phyloP scores from a whole-genome alignment of 2,113 vertebrate genomes.

The Alaudala cheleensis region DNA sequence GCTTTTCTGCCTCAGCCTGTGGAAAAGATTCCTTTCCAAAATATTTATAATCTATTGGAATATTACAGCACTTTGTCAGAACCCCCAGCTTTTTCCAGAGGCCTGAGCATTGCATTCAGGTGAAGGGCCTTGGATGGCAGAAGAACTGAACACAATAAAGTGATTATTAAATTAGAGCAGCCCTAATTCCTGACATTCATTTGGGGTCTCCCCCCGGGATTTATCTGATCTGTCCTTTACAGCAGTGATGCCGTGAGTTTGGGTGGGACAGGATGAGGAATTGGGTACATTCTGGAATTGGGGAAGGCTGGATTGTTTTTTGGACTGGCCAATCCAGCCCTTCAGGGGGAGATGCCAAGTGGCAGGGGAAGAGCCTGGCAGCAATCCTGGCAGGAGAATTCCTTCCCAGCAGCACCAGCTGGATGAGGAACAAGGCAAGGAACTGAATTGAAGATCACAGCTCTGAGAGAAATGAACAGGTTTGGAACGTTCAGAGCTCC shows the following conservation, averaged over 20 bases:
- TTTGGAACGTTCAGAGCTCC: neutral
- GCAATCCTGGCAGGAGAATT: neutral
- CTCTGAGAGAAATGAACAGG: neutral
- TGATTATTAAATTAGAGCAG: neutral
- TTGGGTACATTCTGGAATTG: accelerated
- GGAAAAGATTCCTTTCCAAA: neutral
- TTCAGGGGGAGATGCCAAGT: neutral
- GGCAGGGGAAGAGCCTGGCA: neutral
- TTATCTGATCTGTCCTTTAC: neutral
- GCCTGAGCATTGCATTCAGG: accelerated
- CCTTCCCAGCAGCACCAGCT: neutral
- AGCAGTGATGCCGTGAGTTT: neutral
- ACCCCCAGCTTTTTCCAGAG: neutral
- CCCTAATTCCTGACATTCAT: neutral
- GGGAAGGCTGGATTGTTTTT: neutral
- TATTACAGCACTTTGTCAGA: neutral
- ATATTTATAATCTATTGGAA: neutral
- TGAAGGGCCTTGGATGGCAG: neutral
- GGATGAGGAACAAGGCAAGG: neutral
- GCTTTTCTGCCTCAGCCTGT: neutral
- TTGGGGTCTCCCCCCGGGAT: neutral
- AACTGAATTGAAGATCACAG: neutral
- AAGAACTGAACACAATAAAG: neutral
- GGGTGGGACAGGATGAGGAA: neutral
- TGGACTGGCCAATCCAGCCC: neutral